Percentiles rank a stretch among this genome's conserved stretches.
Evolutionary conservation across 2,797 vertebrate genomes (phyloP).

Genomic region (Sebastes trivittatus): DNA sequence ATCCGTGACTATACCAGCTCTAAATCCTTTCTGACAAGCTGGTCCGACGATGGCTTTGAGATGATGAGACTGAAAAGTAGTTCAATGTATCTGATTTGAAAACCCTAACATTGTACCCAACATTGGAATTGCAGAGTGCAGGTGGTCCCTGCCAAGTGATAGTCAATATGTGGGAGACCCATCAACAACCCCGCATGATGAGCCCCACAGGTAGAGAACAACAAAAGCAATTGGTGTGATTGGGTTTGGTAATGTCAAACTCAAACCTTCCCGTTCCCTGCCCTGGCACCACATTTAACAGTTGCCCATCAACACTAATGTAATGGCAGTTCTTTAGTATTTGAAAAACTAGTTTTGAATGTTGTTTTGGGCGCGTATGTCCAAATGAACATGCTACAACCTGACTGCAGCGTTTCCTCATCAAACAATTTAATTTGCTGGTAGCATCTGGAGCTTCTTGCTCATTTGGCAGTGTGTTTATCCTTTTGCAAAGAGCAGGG

Average conservation of each 20-base stretch:
- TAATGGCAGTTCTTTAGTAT: background rate
- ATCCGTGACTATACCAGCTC: slow-evolving; percentile 72
- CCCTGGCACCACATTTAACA: background rate
- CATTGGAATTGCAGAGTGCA: slow-evolving; percentile 92
- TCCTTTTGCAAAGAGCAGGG: background rate
- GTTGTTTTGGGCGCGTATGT: background rate
- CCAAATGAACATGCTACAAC: background rate
- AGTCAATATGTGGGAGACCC: slow-evolving; percentile 99
- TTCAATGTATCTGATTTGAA: slow-evolving; percentile 63
- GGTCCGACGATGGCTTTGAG: slow-evolving; percentile 38
- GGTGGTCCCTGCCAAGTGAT: slow-evolving; percentile 95
- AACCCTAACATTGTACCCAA: slow-evolving; percentile 78
- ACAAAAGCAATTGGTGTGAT: slow-evolving; percentile 33
- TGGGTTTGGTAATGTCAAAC: slow-evolving; percentile 44
- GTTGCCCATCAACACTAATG: background rate
- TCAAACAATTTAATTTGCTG: background rate
- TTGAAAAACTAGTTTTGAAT: background rate
- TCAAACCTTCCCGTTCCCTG: slow-evolving; percentile 20
- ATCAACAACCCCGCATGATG: slow-evolving; percentile 96
- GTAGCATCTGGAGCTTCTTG: background rate
- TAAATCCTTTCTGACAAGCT: slow-evolving; percentile 64
- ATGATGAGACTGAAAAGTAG: slow-evolving; percentile 43
- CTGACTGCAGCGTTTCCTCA: slow-evolving; percentile 33
- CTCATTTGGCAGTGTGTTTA: background rate
- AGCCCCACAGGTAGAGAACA: slow-evolving; percentile 95